Evolutionary conservation across 2,888 invertebrate genomes (phyloP), one percentile per base, ranked within the genome.

Genomic region (Kuschelorhynchus macadamiae): DNA sequence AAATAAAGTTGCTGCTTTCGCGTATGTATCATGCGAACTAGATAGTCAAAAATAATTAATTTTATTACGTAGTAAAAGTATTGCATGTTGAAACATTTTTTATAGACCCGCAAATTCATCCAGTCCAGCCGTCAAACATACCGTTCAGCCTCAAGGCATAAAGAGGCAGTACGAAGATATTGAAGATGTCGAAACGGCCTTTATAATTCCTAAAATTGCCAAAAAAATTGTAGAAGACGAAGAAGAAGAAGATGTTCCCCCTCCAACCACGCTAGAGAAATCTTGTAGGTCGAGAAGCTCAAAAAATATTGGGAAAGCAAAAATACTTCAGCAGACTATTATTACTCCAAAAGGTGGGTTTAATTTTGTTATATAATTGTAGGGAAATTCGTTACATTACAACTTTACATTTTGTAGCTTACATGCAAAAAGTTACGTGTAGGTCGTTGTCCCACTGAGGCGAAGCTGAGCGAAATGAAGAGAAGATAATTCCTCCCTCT

Each of bases 261-360:
- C 17, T 8, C 33, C 4, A 9, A 9, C 25, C 9, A 3, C 36
- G 2, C 20, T 42, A 16, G 52, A 33, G 36, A 74, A 67, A 47
- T 53, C 46, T 30, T 47, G n/a, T 53, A 71, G 60, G 50, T 11
- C 55, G 25, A 67, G 70, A 49, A 49, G 30, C 41, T 25, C 63
- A 11, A 55, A 62, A 14, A 33, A 71, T 4, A 60, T 74, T 36
- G 81, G 81, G 0, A 83, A 83, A 67, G 81, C 83, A 2, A 82
- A 81, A 63, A 83, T 83, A 60, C 70, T 83, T 11, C 82, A 83
- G 62, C 83, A 84, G 70, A 82, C 85, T 0, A 84, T 85, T 20
- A 84, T 85, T 21, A 82, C 83, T 30, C 81, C 84, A 2, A 78
- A 66, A 66, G 67, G 71, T 70, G 21, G 21, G 30, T 50, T 8